Evolutionary conservation across 1,140 invertebrate genomes (phyloP), one percentile per base, ranked within the genome.

Genomic region (Drosophila orena): DNA sequence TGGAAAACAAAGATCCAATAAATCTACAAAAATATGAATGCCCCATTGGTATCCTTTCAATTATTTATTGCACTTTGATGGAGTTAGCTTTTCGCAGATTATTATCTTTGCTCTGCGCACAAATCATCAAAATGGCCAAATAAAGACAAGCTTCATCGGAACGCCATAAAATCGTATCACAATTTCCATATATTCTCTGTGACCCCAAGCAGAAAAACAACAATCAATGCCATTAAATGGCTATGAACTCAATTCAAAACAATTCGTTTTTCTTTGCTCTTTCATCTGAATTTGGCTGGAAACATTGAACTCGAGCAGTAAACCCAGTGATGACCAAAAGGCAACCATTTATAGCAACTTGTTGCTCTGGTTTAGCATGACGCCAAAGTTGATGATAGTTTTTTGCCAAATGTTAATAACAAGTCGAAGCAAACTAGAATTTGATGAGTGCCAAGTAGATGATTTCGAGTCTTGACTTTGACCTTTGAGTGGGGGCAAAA

Each of bases 251-350:
- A 57, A 49, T 57, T 42, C n/a, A 12, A 70, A 69, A 70, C 35
- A 56, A 49, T 57, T 70, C 34, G 53, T 15, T 70, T 43, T 43
- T 35, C 65, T 68, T 65, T 15, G 38, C 44, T n/a, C 46, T 38
- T 34, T 27, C 60, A n/a, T 17, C 20, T 24, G 2, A 34, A 56
- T 70, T 70, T 69, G 50, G 66, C 42, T 42, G 20, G 11, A 69
- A 73, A 56, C 80, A 83, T 84, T 83, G 80, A 83, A 84, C 80
- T 76, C 80, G 73, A 75, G 38, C 76, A 56, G 44, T 83, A 78
- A 83, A 83, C 80, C 60, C 57, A 47, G 35, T 61, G 60, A 65
- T 22, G 42, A 47, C 14, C 35, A 50, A 61, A 79, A 46, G 35
- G 56, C 35, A 35, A 42, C 44, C 79, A 83, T 79, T 74, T 83